Evolutionary conservation across 2,888 invertebrate species (phyloP).

Genomic region (Gonocerus acuteangulatus): DNA sequence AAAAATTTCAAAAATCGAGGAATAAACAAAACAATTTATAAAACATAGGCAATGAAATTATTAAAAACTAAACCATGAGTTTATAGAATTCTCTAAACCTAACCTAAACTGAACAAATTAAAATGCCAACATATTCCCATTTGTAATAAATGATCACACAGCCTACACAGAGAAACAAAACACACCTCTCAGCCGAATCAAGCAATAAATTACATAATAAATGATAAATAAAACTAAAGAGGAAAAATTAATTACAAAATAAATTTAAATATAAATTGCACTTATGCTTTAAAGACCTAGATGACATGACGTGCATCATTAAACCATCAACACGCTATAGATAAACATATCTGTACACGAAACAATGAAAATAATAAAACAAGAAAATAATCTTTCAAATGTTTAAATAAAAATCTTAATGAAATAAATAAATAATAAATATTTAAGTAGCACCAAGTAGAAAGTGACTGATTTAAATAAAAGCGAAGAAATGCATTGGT

Average conservation of each 20-base stretch:
- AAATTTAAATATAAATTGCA: conserved; percentile 14
- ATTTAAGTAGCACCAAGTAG: conserved; percentile 20
- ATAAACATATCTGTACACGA: conserved; percentile 11
- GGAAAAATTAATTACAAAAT: conserved; percentile 8
- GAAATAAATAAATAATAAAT: conserved; percentile 22
- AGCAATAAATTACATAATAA: conserved; percentile 15
- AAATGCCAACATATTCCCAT: conserved; percentile 17
- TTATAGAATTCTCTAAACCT: not conserved
- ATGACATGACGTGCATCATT: conserved; percentile 5
- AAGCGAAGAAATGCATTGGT: conserved; percentile 9
- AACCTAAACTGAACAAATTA: conserved; percentile 18
- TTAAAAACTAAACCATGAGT: not conserved
- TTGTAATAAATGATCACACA: conserved; percentile 14
- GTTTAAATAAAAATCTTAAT: conserved; percentile 12
- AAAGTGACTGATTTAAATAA: conserved; percentile 7
- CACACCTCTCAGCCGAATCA: conserved; percentile 7
- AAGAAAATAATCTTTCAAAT: conserved; percentile 6
- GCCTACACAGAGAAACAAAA: conserved; percentile 14
- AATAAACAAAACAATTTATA: not conserved
- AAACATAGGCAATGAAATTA: not conserved
- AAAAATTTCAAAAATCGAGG: too few species aligned
- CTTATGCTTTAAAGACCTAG: not conserved
- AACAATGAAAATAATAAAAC: conserved; percentile 18
- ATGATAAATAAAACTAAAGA: conserved; percentile 9
- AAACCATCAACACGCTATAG: not conserved